Evolutionary conservation across 2,113 vertebrate species (phyloP).

Genomic region (Chaetops frenatus): DNA sequence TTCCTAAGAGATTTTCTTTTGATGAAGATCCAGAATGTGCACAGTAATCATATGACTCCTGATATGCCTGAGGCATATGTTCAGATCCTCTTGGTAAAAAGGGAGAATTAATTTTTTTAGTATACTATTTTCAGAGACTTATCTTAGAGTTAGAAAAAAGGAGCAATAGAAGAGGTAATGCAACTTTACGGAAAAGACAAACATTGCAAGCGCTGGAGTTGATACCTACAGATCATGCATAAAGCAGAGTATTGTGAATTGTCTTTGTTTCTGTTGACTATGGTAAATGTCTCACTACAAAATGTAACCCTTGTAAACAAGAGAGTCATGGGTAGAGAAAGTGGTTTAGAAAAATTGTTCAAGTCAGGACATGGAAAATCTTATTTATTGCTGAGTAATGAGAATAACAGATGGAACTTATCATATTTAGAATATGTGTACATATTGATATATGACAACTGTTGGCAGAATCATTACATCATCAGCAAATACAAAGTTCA

Average conservation of each 20-base stretch:
- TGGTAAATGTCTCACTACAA: background rate
- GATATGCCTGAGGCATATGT: background rate
- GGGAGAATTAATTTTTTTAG: background rate
- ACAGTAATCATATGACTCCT: background rate
- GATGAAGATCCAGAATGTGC: background rate
- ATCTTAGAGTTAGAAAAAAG: background rate
- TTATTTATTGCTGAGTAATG: background rate
- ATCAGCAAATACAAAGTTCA: background rate
- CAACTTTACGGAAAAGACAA: background rate
- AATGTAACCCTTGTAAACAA: background rate
- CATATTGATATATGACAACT: background rate
- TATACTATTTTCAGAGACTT: background rate
- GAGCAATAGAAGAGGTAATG: background rate
- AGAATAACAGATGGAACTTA: background rate
- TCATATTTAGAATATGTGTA: background rate
- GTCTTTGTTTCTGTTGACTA: background rate
- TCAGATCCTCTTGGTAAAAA: background rate
- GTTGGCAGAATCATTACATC: background rate
- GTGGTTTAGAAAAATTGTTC: background rate
- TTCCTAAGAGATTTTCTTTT: background rate
- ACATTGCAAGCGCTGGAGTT: background rate
- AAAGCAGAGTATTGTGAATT: background rate
- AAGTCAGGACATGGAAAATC: background rate
- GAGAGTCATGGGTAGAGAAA: background rate
- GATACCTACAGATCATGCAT: background rate